Evolutionary conservation across 1,140 invertebrate species (phyloP).

Genomic region (Brachionus paranguensis): DNA sequence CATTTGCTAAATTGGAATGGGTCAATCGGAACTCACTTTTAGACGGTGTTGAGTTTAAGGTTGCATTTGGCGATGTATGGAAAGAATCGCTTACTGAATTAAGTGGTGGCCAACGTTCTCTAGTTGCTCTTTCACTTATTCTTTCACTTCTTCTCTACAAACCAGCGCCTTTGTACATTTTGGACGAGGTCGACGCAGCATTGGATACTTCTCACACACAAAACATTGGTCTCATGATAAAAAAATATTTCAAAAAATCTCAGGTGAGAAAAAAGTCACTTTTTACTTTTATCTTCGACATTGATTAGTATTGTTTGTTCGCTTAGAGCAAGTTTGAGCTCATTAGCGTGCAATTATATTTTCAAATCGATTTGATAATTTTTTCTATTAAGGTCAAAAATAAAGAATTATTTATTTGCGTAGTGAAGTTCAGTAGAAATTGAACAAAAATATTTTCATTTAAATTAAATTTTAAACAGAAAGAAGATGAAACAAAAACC

Average conservation of each 20-base stretch:
- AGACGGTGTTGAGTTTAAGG: slow-evolving; percentile 78
- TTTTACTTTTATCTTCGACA: too few species aligned
- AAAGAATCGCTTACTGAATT: slow-evolving; percentile 92
- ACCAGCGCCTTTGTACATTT: slow-evolving; percentile 93
- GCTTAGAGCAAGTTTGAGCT: too few species aligned
- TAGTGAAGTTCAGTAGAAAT: too few species aligned
- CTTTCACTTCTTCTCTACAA: slow-evolving; percentile 92
- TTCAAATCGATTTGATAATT: too few species aligned
- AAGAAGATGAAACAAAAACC: too few species aligned
- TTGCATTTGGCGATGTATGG: slow-evolving; percentile 86
- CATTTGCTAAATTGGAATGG: slow-evolving; percentile 74
- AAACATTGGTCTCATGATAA: slow-evolving; percentile 94
- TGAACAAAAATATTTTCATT: too few species aligned
- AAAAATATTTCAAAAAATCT: slow-evolving; percentile 84
- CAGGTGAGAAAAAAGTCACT: slow-evolving; percentile 61
- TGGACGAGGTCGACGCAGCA: slow-evolving; percentile 98
- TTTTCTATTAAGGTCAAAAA: too few species aligned
- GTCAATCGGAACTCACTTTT: slow-evolving; percentile 55
- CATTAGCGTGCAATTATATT: too few species aligned
- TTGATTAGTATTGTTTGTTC: too few species aligned
- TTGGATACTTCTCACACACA: slow-evolving; percentile 95
- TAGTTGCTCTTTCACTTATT: slow-evolving; percentile 91
- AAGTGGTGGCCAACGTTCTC: slow-evolving; percentile 88
- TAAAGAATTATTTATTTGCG: too few species aligned
- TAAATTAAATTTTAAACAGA: too few species aligned